Conservation (phyloP, 2,888 invertebrate species). For the Hermodice carunculata region DNA sequence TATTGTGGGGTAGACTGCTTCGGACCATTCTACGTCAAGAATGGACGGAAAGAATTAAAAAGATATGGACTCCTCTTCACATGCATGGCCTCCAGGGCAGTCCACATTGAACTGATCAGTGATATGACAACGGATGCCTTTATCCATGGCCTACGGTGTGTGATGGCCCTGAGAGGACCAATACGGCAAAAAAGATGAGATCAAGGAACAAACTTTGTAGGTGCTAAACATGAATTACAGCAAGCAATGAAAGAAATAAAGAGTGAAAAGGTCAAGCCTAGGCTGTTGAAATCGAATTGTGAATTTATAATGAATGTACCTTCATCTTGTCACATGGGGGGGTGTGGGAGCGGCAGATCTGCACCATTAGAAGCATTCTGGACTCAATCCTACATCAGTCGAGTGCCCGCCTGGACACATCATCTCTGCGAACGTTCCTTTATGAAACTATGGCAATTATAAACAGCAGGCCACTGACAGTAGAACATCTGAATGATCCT, state of each 20-base stretch:
- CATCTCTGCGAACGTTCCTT: constrained; percentile 36
- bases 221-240: constrained; percentile 17
- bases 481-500: constrained; percentile 24
- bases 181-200: not conserved
- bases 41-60: constrained; percentile 46
- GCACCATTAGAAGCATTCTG: constrained; percentile 39
- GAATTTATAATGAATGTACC: constrained; percentile 42
- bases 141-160: not conserved
- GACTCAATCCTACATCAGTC: constrained; percentile 20
- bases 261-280: constrained; percentile 2
- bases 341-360: constrained; percentile 48
- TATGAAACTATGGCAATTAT: constrained; percentile 35
- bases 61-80: constrained; percentile 44
- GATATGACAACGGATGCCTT: constrained; percentile 12
- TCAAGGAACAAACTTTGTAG: constrained; percentile 22
- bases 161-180: not conserved
- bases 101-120: constrained; percentile 9
- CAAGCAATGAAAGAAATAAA: constrained; percentile 10
- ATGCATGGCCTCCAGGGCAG: not conserved
- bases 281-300: not conserved
- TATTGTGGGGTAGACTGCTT: constrained; percentile 47
- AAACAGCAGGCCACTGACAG: constrained; percentile 37
- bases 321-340: constrained; percentile 47
- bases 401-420: constrained; percentile 24
- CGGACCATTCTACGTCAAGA: constrained; percentile 45